Conservation (phyloP, 2,113 vertebrate genomes). For the Spheniscus mendiculus region DNA sequence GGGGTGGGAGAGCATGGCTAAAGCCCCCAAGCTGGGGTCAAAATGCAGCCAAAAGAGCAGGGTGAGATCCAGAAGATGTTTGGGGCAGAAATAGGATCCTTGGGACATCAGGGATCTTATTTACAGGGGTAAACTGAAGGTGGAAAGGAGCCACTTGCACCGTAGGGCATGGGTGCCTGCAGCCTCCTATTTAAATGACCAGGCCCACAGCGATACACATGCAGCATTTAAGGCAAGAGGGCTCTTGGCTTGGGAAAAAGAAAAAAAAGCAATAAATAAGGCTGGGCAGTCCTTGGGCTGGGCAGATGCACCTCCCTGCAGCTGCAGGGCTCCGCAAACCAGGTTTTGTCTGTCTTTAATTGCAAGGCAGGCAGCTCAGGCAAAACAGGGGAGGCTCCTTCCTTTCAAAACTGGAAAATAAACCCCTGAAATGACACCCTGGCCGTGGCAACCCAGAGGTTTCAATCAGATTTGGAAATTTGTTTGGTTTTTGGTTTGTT, state of each 20-base stretch:
- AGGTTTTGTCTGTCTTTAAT: neutral
- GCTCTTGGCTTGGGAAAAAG: neutral
- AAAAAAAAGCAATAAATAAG: neutral
- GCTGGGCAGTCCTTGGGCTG: neutral
- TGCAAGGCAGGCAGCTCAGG: neutral
- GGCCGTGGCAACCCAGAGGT: neutral
- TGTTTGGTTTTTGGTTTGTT: too few species aligned
- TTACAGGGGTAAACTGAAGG: neutral
- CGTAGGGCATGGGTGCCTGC: rapidly evolving
- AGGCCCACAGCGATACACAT: neutral
- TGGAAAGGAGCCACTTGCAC: neutral
- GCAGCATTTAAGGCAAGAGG: neutral
- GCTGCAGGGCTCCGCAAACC: neutral
- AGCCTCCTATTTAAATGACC: too few species aligned
- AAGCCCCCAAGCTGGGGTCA: rapidly evolving
- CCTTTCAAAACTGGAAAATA: neutral
- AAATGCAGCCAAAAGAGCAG: neutral
- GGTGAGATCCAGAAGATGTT: neutral
- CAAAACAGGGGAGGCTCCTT: neutral
- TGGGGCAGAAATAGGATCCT: neutral
- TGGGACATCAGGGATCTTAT: neutral
- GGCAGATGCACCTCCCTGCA: too few species aligned
- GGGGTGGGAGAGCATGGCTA: rapidly evolving
- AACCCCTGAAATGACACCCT: neutral
- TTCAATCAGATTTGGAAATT: neutral